Evolutionary conservation across 2,113 vertebrate genomes (phyloP), one percentile per base, ranked within the genome.

Genomic region (Nycticorax nycticorax): DNA sequence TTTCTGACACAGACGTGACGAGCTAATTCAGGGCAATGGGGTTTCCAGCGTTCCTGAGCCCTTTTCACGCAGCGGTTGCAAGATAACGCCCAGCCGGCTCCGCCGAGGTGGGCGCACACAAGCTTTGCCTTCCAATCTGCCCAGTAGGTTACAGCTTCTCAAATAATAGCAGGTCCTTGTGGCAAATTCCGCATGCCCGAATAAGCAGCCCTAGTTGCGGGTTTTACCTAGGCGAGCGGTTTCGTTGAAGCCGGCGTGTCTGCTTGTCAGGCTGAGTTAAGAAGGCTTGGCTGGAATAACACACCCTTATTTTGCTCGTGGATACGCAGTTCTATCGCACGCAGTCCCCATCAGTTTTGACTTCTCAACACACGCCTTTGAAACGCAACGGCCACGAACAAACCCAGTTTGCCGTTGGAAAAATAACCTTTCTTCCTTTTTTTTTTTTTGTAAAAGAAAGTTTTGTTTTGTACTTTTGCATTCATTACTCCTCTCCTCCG

Each of bases 71-170:
- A 3, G 4, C 2, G 19, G 30, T 53, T 47, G 30, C 43, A 17
- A 17, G 4, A 13, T 4, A 74, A 35, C 1, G 4, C 43, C 3
- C 9, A 12, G 37, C 26, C 33, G 12, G 43, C 12, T 11, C 6
- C 0, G 2, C 18, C 3, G 3, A 43, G 55, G 33, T 18, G 24
- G 21, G 28, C 6, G 43, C 52, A 32, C 8, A 19, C 0, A 2
- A 78, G 21, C 21, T 77, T 57, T 3, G 21, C n/a, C 12, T 20
- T 48, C 24, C 92, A 53, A 37, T 12, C 22, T 5, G 3, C 14
- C 26, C 22, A 80, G 64, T 22, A 19, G 2, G 9, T 39, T n/a
- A 35, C 18, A 14, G 5, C 59, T 50, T 53, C 55, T 66, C 66
- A 32, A 30, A 47, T 20, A 7, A 23, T 15, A n/a, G 19, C 39